These are phyloP conservation scores for Gavialis gangeticus DNA, from an alignment of 2,113 vertebrate species.

Conservation along the genomic window DNA sequence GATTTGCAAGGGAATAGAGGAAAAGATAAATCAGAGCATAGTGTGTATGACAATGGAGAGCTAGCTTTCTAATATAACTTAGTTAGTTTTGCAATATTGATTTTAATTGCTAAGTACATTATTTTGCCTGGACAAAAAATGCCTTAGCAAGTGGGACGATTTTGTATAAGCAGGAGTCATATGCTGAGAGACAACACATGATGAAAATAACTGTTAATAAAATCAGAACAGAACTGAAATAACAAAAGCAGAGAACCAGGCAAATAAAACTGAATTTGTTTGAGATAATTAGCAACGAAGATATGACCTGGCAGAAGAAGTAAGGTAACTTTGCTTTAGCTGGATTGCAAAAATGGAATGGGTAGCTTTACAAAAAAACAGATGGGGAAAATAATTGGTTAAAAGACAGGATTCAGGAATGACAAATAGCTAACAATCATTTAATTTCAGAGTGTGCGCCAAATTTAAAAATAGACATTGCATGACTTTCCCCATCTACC, in stretches of 20 bases:
- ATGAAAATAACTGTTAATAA: slow-evolving; percentile 12
- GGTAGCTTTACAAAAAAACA: too few relatives aligned
- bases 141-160: slow-evolving; percentile 32
- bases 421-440: too few relatives aligned
- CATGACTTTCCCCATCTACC: too few relatives aligned
- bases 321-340: neutral
- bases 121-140: neutral
- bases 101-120: slow-evolving; percentile 17
- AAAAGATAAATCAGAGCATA: neutral
- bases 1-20: neutral
- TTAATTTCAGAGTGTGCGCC: too few relatives aligned
- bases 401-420: too few relatives aligned
- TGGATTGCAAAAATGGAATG: too few relatives aligned
- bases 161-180: neutral
- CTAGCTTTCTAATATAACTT: slow-evolving; percentile 5
- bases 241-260: neutral
- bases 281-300: neutral
- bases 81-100: neutral
- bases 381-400: too few relatives aligned
- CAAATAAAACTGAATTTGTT: neutral
- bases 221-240: neutral
- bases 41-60: neutral
- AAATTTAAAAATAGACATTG: too few relatives aligned
- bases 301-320: neutral
- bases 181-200: neutral